Evolutionary conservation across 2,888 invertebrate genomes (phyloP), one percentile per base, ranked within the genome.

Genomic region (Stenolophus ochropezus): DNA sequence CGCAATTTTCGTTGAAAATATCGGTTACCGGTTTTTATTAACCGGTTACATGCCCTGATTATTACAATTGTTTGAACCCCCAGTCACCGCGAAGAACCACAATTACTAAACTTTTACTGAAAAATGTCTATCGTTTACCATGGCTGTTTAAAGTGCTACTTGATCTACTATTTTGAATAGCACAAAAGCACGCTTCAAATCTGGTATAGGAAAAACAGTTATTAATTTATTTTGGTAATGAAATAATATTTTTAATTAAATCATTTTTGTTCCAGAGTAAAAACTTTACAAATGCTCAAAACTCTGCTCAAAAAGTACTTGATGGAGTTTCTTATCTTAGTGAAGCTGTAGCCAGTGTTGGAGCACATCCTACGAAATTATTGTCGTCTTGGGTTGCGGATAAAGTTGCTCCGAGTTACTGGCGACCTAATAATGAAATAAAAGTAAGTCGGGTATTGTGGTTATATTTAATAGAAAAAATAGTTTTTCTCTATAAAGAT

Each of bases 351-450:
- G 90, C 91, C 21, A 93, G 90, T 85, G 93, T 94, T 18, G 92
- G 94, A 11, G 91, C 94, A 2, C 94, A 93, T 84, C 95, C 95
- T n/a, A 93, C 94, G 1, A 94, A 93, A 86, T 91, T 91, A 1
- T 85, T 96, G 0, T 91, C 92, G 23, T 92, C 93, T 82, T 95
- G 94, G 94, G 91, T 95, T n/a, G 93, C 95, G 0, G 95, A 96
- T 88, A 93, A 93, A 87, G 92, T 94, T 25, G 94, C 94, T 11
- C 96, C 96, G 0, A 91, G 92, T 47, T 96, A 96, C 88, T 96
- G 96, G 96, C 91, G 92, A 81, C 94, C 95, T 5, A 96, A 96
- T 87, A 90, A 93, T 84, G 93, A 95, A 87, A 95, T 96, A 83
- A 92, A 90, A 86, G 94, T 94, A 88, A 88, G 89, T 87, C 4